These are phyloP conservation scores for Etheostoma perlongum DNA, from an alignment of 2,797 vertebrate species.

Conservation along the genomic window DNA sequence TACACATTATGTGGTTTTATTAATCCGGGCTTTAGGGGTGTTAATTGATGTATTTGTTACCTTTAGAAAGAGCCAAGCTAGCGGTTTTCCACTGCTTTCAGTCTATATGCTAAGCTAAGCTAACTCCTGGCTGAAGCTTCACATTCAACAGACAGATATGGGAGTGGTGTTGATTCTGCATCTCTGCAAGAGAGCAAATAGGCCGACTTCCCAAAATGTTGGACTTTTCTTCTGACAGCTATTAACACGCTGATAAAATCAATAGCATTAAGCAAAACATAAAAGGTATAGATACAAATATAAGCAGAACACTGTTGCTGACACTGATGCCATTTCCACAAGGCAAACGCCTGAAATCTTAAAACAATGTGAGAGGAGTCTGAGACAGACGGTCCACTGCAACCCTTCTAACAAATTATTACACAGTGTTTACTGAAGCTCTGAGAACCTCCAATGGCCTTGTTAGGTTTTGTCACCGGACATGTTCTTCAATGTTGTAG, in stretches of 20 bases:
- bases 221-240: background rate
- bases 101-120: background rate
- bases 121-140: background rate
- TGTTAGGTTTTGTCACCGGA: too few relatives aligned
- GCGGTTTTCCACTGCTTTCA: background rate
- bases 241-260: background rate
- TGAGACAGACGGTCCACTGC: background rate
- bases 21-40: background rate
- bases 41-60: background rate
- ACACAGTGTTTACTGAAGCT: too few relatives aligned
- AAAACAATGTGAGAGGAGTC: background rate
- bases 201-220: background rate
- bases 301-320: background rate
- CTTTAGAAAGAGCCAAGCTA: background rate
- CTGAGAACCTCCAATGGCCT: too few relatives aligned
- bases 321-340: background rate
- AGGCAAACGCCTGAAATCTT: background rate
- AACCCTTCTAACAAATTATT: too few relatives aligned
- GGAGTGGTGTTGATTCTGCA: background rate
- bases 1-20: too few relatives aligned
- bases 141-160: background rate
- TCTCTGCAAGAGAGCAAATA: background rate
- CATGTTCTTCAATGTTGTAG: too few relatives aligned
- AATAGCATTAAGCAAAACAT: too few relatives aligned
- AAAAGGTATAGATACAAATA: background rate